Conservation (phyloP, 2,113 vertebrate species). For the Gavia stellata region DNA sequence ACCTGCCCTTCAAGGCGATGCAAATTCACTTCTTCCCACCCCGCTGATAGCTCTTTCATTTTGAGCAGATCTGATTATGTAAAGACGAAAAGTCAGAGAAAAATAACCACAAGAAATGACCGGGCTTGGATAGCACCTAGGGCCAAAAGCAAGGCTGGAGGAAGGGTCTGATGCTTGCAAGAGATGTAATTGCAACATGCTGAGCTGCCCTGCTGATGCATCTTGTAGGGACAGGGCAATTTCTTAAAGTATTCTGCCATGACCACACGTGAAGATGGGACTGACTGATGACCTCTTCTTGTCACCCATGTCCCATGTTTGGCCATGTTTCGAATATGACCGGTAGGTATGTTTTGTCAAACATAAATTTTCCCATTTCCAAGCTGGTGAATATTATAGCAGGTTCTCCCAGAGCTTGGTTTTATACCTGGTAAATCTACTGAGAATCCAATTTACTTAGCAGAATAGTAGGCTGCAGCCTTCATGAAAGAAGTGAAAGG, state of each 20-base stretch:
- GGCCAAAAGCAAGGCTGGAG: not conserved
- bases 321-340: rapidly evolving
- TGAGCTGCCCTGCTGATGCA: not conserved
- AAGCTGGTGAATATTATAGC: not conserved
- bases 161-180: not conserved
- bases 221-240: not conserved
- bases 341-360: not conserved
- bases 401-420: not conserved
- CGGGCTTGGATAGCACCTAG: not conserved
- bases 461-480: not conserved
- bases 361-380: not conserved
- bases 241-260: not conserved
- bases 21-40: not conserved
- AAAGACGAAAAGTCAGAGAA: not conserved
- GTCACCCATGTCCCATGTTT: no score
- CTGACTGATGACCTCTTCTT: not conserved
- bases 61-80: not conserved
- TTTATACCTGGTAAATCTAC: not conserved
- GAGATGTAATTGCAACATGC: not conserved
- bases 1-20: not conserved
- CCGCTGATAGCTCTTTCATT: not conserved
- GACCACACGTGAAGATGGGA: rapidly evolving
- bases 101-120: not conserved
- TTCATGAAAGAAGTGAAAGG: not conserved
- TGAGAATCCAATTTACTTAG: not conserved